phyloP scores from a whole-genome alignment of 2,113 vertebrate genomes.

The Chamaetylas fuelleborni region DNA sequence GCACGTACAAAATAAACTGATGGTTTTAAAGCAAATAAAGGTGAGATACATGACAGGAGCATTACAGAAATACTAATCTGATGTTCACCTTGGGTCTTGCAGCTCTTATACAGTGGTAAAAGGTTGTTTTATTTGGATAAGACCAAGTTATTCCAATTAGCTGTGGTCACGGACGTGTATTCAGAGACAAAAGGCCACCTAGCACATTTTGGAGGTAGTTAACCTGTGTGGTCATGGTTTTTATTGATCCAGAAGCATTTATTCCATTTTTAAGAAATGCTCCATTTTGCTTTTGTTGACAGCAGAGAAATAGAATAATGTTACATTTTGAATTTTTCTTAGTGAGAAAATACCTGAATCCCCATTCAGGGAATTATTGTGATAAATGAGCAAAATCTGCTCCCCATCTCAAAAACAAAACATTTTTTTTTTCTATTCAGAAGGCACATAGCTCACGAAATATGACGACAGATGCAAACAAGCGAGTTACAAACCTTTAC shows the following conservation, averaged over 20 bases:
- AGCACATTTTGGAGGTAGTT: neutral
- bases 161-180: neutral
- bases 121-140: neutral
- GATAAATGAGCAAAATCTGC: conserved; percentile 46
- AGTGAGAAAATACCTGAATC: conserved; percentile 39
- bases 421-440: neutral
- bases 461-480: conserved; percentile 63
- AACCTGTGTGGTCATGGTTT: neutral
- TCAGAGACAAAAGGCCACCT: neutral
- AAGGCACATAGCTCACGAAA: conserved; percentile 34
- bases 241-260: neutral
- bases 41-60: neutral
- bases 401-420: conserved; percentile 20
- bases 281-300: conserved; percentile 27
- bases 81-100: neutral
- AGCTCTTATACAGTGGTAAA: neutral
- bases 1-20: neutral
- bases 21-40: neutral
- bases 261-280: neutral
- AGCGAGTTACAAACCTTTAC: conserved; percentile 46
- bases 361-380: conserved; percentile 31
- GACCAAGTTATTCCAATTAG: neutral
- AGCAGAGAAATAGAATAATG: conserved; percentile 26
- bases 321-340: conserved; percentile 39
- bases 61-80: neutral